phyloP scores from a whole-genome alignment of 1,140 invertebrate genomes.

The Augochlora pura region DNA sequence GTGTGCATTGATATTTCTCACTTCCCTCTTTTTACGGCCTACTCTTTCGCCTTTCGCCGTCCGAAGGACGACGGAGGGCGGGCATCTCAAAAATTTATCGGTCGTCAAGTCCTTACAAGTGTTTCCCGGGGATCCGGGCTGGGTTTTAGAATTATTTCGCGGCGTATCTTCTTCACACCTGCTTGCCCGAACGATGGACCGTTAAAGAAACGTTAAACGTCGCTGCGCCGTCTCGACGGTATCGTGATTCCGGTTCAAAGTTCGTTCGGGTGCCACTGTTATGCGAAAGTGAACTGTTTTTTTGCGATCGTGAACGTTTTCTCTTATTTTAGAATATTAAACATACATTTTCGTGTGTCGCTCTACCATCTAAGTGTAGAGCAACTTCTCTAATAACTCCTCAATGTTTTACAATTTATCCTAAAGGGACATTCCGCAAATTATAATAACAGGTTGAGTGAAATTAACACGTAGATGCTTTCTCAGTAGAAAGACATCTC shows the following conservation, averaged over 20 bases:
- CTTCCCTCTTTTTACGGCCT: constrained; percentile 50
- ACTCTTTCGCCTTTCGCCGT: constrained; percentile 27
- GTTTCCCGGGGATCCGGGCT: constrained; percentile 23
- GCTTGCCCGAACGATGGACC: neutral
- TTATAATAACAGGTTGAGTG: too few relatives aligned
- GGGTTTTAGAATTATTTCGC: constrained; percentile 12
- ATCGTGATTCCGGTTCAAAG: neutral
- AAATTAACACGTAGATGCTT: too few relatives aligned
- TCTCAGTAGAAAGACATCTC: too few relatives aligned
- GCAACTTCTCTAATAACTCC: too few relatives aligned
- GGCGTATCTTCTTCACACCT: constrained; percentile 24
- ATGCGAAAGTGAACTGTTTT: too few relatives aligned
- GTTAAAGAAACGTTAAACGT: neutral
- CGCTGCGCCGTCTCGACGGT: neutral
- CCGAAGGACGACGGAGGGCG: neutral
- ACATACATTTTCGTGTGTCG: too few relatives aligned
- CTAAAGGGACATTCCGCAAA: too few relatives aligned
- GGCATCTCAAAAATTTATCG: constrained; percentile 46
- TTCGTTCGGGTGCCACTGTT: too few relatives aligned
- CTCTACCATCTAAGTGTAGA: too few relatives aligned
- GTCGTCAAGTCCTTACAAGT: constrained; percentile 45
- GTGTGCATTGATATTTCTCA: constrained; percentile 55
- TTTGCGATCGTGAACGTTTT: too few relatives aligned
- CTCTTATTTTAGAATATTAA: too few relatives aligned
- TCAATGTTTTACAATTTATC: too few relatives aligned